Conservation (phyloP, 1,140 invertebrate genomes). For the Caenorhabditis latens region DNA sequence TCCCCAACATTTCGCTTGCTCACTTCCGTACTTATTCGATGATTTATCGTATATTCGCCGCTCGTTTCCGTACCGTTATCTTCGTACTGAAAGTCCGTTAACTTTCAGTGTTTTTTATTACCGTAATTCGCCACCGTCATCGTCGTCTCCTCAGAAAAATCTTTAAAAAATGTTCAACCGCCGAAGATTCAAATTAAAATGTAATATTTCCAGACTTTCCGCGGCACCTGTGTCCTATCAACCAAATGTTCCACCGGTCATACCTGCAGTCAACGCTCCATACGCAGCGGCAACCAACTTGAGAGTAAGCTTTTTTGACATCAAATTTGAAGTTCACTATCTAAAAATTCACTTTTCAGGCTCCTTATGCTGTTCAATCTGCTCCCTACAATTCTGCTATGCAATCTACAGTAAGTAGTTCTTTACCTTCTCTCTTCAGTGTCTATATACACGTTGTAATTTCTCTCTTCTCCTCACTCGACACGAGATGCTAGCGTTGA, state of each 20-base stretch:
- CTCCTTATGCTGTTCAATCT: constrained; percentile 38
- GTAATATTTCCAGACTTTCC: constrained; percentile 30
- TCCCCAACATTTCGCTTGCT: background rate
- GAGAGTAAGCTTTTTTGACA: background rate
- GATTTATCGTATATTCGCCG: background rate
- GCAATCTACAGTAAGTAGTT: background rate
- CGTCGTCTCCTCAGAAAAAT: constrained; percentile 21
- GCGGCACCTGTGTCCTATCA: constrained; percentile 51
- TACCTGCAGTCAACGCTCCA: background rate
- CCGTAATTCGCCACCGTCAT: constrained; percentile 19
- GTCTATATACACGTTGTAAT: background rate
- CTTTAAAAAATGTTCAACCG: background rate
- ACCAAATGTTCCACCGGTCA: background rate
- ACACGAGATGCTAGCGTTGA: background rate
- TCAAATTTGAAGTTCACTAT: background rate
- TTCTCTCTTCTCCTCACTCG: background rate
- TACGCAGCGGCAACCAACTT: constrained; percentile 8
- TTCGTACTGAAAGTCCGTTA: constrained; percentile 10
- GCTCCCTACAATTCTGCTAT: constrained; percentile 13
- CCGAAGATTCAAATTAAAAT: background rate
- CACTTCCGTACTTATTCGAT: too few species aligned
- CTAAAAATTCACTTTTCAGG: constrained; percentile 12
- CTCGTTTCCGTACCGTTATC: constrained; percentile 11
- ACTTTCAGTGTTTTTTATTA: constrained; percentile 39
- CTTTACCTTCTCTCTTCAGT: background rate